A percentile compares a stretch with the other conserved stretches of the same genome.
These are phyloP conservation scores for Cynopterus sphinx DNA, from an alignment of 2,797 vertebrate species.

Conservation along the genomic window DNA sequence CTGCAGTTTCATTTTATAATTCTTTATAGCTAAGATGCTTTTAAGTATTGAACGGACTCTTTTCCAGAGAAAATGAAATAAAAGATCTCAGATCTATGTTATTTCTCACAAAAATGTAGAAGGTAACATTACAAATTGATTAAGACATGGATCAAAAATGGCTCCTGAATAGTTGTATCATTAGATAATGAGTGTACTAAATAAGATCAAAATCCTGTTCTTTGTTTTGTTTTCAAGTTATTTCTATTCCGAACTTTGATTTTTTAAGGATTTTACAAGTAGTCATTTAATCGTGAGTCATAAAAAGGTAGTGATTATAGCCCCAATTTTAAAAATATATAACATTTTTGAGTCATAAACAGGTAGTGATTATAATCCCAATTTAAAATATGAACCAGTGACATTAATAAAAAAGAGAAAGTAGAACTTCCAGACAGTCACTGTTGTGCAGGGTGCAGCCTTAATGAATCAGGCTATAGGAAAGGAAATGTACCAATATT, in stretches of 20 bases:
- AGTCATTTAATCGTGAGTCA: neutral
- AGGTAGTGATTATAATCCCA: neutral
- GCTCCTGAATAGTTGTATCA: neutral
- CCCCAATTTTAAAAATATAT: neutral
- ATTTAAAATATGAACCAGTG: neutral
- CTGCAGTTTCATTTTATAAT: neutral
- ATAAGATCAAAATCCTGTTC: conserved; percentile 15
- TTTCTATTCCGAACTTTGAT: neutral
- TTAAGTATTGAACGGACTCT: neutral
- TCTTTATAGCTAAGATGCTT: neutral
- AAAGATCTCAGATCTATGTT: neutral
- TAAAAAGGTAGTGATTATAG: neutral
- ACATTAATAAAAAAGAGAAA: neutral
- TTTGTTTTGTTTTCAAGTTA: neutral
- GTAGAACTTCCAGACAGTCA: neutral
- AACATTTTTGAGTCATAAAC: neutral
- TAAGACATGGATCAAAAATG: neutral
- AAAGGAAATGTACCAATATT: neutral
- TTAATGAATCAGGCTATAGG: neutral
- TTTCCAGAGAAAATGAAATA: neutral
- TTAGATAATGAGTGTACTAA: neutral
- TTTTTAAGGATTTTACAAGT: neutral
- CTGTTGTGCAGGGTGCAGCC: neutral
- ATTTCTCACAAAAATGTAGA: neutral
- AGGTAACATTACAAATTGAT: neutral